phyloP scores from a whole-genome alignment of 2,113 vertebrate genomes.

The Erinaceus europaeus region DNA sequence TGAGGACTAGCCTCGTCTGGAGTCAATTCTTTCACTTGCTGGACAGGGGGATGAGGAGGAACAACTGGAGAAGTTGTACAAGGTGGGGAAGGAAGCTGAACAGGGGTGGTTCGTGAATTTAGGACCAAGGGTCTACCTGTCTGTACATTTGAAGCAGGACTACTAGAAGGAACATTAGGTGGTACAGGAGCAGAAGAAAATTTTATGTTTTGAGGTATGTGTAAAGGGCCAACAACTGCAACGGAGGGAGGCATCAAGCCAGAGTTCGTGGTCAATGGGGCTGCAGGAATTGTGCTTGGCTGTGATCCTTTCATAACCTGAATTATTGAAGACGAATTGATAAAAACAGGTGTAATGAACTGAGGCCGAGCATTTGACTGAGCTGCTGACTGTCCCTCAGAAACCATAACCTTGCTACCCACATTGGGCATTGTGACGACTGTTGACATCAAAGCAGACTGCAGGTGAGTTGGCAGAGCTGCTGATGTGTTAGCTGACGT shows the following conservation, averaged over 20 bases:
- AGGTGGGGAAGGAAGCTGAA: constrained; percentile 84
- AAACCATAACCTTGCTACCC: constrained; percentile 88
- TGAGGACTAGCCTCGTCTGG: constrained; percentile 79
- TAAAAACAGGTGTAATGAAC: constrained; percentile 94
- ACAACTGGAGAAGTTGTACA: constrained; percentile 77
- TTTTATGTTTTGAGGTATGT: constrained; percentile 92
- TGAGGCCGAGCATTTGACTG: constrained; percentile 86
- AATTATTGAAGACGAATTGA: constrained; percentile 92
- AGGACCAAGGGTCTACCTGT: constrained; percentile 82
- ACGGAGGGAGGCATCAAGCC: constrained; percentile 84
- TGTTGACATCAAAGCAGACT: constrained; percentile 88
- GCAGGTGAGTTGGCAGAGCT: constrained; percentile 84
- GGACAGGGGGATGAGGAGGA: constrained; percentile 73
- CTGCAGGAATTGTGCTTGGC: constrained; percentile 83
- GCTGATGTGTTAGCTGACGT: constrained; percentile 87
- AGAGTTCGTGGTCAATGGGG: constrained; percentile 81
- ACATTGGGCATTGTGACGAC: constrained; percentile 90
- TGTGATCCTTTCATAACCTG: constrained; percentile 94
- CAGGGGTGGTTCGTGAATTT: constrained; percentile 82
- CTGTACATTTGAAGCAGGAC: constrained; percentile 76
- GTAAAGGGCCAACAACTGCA: constrained; percentile 90
- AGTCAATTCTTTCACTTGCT: constrained; percentile 84
- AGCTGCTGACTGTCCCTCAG: constrained; percentile 84
- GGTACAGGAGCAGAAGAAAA: constrained; percentile 84
- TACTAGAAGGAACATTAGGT: constrained; percentile 79